Conservation (phyloP, 2,113 vertebrate species). For the Campylorhamphus procurvoides region DNA sequence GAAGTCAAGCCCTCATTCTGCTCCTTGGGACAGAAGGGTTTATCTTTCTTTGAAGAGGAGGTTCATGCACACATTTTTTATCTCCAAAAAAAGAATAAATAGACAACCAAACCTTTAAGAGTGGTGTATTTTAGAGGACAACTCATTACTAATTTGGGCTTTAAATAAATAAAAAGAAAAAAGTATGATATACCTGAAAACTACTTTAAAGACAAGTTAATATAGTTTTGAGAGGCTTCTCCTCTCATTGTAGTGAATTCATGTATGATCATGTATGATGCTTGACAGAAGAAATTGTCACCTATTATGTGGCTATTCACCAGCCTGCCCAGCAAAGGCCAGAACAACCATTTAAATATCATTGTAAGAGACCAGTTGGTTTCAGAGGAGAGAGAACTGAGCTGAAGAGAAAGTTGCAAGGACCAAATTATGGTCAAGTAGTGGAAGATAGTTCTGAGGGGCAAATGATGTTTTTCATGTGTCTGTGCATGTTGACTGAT, state of each 20-base stretch:
- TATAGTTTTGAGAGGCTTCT: not conserved
- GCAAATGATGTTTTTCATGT: not conserved
- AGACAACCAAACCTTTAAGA: not conserved
- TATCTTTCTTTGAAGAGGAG: not conserved
- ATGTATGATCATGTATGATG: not conserved
- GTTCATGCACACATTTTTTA: not conserved
- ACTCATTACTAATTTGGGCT: not conserved
- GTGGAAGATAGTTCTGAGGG: not conserved
- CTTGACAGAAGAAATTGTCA: not conserved
- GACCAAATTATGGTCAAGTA: not conserved
- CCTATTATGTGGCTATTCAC: not conserved
- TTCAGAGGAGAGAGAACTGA: not conserved
- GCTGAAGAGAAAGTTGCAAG: not conserved
- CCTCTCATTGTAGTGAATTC: not conserved
- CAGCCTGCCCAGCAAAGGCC: not conserved
- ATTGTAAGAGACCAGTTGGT: not conserved
- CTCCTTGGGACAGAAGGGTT: not conserved
- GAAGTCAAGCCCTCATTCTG: not conserved
- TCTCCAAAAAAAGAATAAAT: not conserved
- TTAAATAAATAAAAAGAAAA: not conserved
- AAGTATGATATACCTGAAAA: not conserved
- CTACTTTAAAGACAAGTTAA: not conserved
- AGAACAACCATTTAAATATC: not conserved
- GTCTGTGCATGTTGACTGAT: not conserved
- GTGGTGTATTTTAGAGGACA: not conserved